Conservation (phyloP, 2,113 vertebrate genomes). For the Atherinomorus stipes region DNA sequence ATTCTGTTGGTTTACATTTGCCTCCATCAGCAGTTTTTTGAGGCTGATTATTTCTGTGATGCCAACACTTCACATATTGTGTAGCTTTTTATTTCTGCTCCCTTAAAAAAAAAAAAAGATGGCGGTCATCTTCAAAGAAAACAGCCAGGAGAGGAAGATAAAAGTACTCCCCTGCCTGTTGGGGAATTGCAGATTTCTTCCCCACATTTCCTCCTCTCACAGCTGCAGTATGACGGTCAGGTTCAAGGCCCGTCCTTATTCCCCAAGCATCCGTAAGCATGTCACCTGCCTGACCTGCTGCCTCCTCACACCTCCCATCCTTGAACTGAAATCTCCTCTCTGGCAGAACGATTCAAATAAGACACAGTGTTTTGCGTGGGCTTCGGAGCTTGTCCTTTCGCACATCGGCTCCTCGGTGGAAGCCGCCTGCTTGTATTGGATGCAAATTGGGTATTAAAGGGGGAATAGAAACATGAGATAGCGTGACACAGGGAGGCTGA, state of each 20-base stretch:
- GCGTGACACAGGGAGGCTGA: slow-evolving; percentile 65
- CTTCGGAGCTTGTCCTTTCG: slow-evolving; percentile 56
- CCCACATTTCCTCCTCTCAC: slow-evolving; percentile 22
- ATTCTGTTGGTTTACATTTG: too few relatives aligned
- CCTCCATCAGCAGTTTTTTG: too few relatives aligned
- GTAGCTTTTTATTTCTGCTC: too few relatives aligned
- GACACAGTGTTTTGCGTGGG: slow-evolving; percentile 53
- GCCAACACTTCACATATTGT: too few relatives aligned
- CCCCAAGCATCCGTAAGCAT: slow-evolving; percentile 47
- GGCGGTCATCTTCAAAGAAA: slow-evolving; percentile 27
- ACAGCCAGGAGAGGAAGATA: slow-evolving; percentile 34
- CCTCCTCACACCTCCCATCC: slow-evolving; percentile 27
- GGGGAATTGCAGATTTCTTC: slow-evolving; percentile 13
- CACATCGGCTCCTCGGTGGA: slow-evolving; percentile 51
- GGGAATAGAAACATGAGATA: slow-evolving; percentile 78
- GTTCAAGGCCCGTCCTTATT: slow-evolving; percentile 47
- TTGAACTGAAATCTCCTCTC: slow-evolving; percentile 40
- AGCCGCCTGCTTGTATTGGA: slow-evolving; percentile 68
- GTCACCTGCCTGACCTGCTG: slow-evolving; percentile 52
- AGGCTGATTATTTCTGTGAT: too few relatives aligned
- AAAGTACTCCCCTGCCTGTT: slow-evolving; percentile 57
- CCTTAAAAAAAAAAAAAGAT: background rate
- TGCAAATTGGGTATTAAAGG: slow-evolving; percentile 80
- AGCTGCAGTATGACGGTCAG: slow-evolving; percentile 44
- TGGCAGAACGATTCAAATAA: slow-evolving; percentile 53